These are phyloP conservation scores for Phylloscopus trochilus DNA, from an alignment of 2,113 vertebrate species.

Conservation along the genomic window DNA sequence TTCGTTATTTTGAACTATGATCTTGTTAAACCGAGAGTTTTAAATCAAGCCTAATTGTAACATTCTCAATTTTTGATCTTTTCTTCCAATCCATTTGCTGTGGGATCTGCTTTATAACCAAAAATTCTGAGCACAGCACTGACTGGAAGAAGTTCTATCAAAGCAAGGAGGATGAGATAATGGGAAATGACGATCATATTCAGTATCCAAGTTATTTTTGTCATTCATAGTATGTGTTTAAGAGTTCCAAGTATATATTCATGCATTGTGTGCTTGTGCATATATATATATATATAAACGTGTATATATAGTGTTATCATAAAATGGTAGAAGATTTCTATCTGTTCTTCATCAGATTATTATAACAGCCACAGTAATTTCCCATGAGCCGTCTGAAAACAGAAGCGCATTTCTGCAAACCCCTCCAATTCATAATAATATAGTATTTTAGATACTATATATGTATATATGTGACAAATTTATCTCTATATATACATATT, in stretches of 20 bases:
- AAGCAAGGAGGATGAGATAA: background rate
- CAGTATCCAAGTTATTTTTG: background rate
- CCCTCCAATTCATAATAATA: background rate
- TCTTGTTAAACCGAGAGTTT: background rate
- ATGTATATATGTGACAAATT: background rate
- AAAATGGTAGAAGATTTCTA: background rate
- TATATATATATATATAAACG: no score
- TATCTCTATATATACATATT: background rate
- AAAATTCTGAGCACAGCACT: background rate
- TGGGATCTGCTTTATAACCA: background rate
- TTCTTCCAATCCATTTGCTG: background rate
- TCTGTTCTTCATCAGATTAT: background rate
- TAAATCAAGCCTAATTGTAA: background rate
- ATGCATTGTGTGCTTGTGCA: background rate
- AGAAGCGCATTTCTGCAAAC: background rate
- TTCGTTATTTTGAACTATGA: background rate
- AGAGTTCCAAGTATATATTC: background rate
- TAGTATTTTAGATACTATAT: background rate
- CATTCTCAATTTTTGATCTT: background rate
- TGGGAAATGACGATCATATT: background rate
- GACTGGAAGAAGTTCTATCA: background rate
- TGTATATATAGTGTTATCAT: background rate
- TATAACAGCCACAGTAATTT: background rate
- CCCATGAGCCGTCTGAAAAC: background rate
- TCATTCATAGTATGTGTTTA: background rate